Evolutionary conservation across 2,113 vertebrate species (phyloP), one percentile per base, ranked within the genome.

Genomic region (Athene cunicularia): DNA sequence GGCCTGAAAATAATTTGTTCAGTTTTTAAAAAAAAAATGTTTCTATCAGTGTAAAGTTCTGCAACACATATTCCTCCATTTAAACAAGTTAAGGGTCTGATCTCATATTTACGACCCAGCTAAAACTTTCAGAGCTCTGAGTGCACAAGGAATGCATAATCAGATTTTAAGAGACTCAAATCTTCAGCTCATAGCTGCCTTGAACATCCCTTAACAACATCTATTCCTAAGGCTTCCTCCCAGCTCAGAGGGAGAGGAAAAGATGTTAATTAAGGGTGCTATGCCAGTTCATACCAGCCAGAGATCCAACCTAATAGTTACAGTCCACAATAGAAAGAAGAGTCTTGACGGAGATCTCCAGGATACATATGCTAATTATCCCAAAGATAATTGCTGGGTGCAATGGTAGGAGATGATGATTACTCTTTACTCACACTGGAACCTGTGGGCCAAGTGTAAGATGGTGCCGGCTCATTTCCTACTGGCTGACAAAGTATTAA

Each of bases 211-310:
- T 92, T 88, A 95, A 97, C 75, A 95, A 93, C 30, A 32, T 64
- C 35, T 72, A 73, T 90, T 95, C 85, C 90, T 96, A 84, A 90
- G 88, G 50, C 72, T 90, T 96, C 30, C 39, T 92, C 41, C 41
- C 63, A 52, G 67, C 80, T 94, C 28, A 0, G 35, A 83, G 49
- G 53, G 63, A 88, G 66, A 90, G 49, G 35, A 85, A 80, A 94
- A 88, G 9, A 63, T 92, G 83, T 63, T 95, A 96, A 96, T 97
- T 93, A 88, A 96, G 90, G n/a, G 67, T 95, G 88, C 58, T 92
- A 43, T 1, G 4, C 63, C 56, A 71, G 59, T 84, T 94, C 72
- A 59, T 74, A 77, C 30, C 75, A 96, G 72, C 58, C 50, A 86
- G 63, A 90, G 50, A 88, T 67, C 63, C 90, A 93, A 50, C 50